Percentiles rank a stretch among this genome's conserved stretches.
These are phyloP conservation scores for Ophonus ardosiacus DNA, from an alignment of 2,888 invertebrate genomes.

Conservation along the genomic window DNA sequence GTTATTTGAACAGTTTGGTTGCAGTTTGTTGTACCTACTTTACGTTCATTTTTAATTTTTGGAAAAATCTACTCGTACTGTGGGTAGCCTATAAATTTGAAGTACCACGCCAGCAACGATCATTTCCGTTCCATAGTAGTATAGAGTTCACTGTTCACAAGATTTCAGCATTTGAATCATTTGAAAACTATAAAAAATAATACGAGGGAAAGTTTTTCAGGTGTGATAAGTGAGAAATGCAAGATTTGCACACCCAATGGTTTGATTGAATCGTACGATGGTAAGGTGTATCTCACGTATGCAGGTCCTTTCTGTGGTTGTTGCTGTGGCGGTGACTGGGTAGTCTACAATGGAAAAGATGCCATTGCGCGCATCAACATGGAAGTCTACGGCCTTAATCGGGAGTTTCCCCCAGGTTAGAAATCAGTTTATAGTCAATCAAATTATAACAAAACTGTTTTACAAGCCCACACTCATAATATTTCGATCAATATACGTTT, in stretches of 20 bases:
- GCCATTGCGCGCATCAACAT: neutral
- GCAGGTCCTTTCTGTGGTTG: neutral
- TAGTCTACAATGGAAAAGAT: neutral
- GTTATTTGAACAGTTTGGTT: too few species aligned
- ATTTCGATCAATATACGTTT: too few species aligned
- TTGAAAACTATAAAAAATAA: neutral
- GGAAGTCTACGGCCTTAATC: neutral
- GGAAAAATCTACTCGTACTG: too few species aligned
- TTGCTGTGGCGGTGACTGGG: neutral
- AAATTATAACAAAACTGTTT: too few species aligned
- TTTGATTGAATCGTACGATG: neutral
- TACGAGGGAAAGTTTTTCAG: neutral
- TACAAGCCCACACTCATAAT: too few species aligned
- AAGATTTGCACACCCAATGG: neutral
- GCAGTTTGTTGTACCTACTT: too few species aligned
- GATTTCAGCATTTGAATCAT: too few species aligned
- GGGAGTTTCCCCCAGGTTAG: neutral
- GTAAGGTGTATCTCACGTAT: neutral
- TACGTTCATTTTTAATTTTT: too few species aligned
- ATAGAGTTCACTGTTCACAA: too few species aligned
- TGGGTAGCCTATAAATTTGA: too few species aligned
- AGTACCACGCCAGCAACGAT: too few species aligned
- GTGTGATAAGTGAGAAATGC: neutral
- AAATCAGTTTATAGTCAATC: neutral
- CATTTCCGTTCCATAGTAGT: too few species aligned